A percentile compares a stretch with the other conserved stretches of the same genome.
phyloP scores from a whole-genome alignment of 2,888 invertebrate genomes.

The Ophonus ardosiacus region DNA sequence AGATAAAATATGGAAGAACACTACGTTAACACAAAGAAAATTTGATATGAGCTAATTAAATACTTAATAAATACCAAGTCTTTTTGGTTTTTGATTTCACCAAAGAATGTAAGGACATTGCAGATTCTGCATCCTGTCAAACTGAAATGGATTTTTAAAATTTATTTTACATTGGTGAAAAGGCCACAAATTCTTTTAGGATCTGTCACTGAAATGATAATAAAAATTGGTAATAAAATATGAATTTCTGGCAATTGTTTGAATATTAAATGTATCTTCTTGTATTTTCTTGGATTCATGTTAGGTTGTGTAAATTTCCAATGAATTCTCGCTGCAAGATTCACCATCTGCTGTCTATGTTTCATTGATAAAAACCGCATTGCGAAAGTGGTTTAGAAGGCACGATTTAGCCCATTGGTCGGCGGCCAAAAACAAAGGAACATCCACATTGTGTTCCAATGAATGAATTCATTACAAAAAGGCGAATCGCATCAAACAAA shows the following conservation, averaged over 20 bases:
- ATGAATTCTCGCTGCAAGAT: not conserved
- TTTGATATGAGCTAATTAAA: no score
- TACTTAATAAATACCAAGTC: no score
- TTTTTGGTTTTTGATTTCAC: no score
- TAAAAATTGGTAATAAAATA: no score
- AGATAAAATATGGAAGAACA: no score
- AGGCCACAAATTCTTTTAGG: no score
- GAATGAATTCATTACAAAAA: slow-evolving; percentile 63
- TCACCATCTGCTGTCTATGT: not conserved
- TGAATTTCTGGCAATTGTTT: not conserved
- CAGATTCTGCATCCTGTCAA: no score
- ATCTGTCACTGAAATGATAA: no score
- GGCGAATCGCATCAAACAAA: slow-evolving; percentile 52
- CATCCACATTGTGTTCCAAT: slow-evolving; percentile 54
- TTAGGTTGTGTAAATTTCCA: not conserved
- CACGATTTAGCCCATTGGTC: slow-evolving; percentile 25
- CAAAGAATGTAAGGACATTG: no score
- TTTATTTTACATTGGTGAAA: no score
- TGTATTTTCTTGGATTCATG: not conserved
- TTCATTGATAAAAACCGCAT: slow-evolving; percentile 45
- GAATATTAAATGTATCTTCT: not conserved
- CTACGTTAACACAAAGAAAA: no score
- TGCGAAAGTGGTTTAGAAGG: slow-evolving; percentile 31
- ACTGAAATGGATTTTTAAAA: no score
- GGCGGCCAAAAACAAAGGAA: slow-evolving; percentile 44